Evolutionary conservation across 2,113 vertebrate species (phyloP), one percentile per base, ranked within the genome.

Genomic region (Melanotaenia duboulayi): DNA sequence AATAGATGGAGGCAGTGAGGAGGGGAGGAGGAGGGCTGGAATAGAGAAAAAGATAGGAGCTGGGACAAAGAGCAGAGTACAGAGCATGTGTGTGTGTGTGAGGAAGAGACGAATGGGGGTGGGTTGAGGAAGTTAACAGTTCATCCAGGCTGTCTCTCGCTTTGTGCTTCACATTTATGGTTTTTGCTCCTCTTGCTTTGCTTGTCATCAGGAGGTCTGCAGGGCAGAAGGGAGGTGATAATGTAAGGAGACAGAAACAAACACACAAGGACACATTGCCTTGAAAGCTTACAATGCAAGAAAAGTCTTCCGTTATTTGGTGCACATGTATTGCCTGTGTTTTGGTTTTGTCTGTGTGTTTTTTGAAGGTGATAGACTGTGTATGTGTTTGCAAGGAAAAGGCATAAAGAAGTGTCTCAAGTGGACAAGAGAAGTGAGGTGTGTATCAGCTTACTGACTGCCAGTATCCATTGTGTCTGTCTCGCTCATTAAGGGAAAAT

Each of bases 81-180:
- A 74, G 28, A 56, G 44, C 13, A 49, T 77, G 55, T 51, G 46
- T 69, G 62, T 42, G 44, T 39, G 60, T 60, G 39, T 49, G 25
- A 17, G 62, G 7, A 48, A 7, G 57, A 61, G 65, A 65, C 11
- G 12, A 56, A 69, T 72, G 82, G 65, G 52, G 19, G 69, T 71
- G 64, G 74, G 59, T 60, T 63, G 64, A 76, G 77, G 69, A 84
- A 81, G 83, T 83, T 79, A 81, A 73, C 68, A 79, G 66, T 77
- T 81, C 62, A 78, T 76, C 54, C 44, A 76, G 44, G n/a, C 9
- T 59, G 82, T 82, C 73, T 90, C 68, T 78, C 80, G 68, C 77
- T 49, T 86, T 89, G 57, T 79, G 69, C 66, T 67, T 86, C 66
- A 76, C 70, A 79, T 39, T 71, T 72, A 37, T 67, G 8, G 64